A percentile compares a stretch with the other conserved stretches of the same genome.
These are phyloP conservation scores for Leucoraja ocellata DNA, from an alignment of 2,797 vertebrate species.

Conservation along the genomic window DNA sequence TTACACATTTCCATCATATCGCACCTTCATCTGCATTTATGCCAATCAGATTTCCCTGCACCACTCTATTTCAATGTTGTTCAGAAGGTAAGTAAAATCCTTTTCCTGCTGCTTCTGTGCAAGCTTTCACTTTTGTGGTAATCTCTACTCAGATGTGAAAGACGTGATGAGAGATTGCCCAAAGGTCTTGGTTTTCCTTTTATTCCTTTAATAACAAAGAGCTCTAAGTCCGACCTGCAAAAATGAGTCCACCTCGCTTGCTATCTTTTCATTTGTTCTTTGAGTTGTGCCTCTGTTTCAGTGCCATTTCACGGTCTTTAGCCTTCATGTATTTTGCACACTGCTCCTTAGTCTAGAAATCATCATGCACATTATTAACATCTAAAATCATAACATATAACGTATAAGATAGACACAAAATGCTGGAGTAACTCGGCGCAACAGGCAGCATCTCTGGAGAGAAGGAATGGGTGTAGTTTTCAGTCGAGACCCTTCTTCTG, in stretches of 20 bases:
- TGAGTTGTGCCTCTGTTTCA: not conserved
- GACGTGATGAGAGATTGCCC: not conserved
- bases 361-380: not conserved
- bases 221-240: not conserved
- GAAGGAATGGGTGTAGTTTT: too few species aligned
- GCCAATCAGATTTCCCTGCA: not conserved
- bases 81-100: not conserved
- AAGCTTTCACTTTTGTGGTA: not conserved
- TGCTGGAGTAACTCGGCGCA: too few species aligned
- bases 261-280: not conserved
- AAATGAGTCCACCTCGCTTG: not conserved
- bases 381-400: not conserved
- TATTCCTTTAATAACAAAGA: conserved; percentile 26
- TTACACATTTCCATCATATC: not conserved
- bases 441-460: too few species aligned
- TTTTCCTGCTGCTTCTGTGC: not conserved
- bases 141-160: conserved; percentile 20
- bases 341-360: not conserved
- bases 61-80: not conserved
- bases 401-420: too few species aligned
- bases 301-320: not conserved
- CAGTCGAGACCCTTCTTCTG: too few species aligned
- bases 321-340: not conserved
- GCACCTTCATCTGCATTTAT: not conserved
- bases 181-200: not conserved